These are phyloP conservation scores for Eupithecia vulgata DNA, from an alignment of 2,888 invertebrate species.

Conservation along the genomic window DNA sequence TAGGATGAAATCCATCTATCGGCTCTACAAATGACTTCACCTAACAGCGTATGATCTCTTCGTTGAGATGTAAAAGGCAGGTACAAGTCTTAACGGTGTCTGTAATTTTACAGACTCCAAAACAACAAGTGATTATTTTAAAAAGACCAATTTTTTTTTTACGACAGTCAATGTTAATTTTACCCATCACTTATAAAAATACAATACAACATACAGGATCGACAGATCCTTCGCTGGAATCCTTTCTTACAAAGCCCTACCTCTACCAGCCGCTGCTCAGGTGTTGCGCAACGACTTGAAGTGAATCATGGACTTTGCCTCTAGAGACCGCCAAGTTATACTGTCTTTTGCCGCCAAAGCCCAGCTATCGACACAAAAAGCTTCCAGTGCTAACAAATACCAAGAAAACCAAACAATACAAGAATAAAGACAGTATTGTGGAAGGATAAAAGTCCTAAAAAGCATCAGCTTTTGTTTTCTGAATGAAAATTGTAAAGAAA, in stretches of 20 bases:
- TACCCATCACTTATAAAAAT: too few species aligned
- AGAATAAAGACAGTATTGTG: background rate
- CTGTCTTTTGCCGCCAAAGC: background rate
- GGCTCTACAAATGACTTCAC: too few species aligned
- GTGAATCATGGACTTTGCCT: background rate
- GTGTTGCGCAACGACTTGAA: background rate
- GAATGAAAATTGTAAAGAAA: background rate
- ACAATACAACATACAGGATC: too few species aligned
- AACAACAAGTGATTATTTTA: background rate
- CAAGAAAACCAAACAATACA: background rate
- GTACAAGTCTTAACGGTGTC: background rate
- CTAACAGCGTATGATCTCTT: too few species aligned
- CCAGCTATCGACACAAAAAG: background rate
- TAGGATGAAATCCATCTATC: background rate
- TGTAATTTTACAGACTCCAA: background rate
- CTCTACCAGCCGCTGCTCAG: background rate
- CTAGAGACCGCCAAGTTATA: background rate
- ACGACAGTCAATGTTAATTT: too few species aligned
- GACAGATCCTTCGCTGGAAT: too few species aligned
- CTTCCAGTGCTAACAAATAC: background rate
- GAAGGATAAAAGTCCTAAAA: background rate
- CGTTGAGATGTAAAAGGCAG: background rate
- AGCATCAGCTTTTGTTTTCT: background rate
- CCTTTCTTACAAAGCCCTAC: too few species aligned
- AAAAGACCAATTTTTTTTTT: too few species aligned